Conservation (phyloP, 1,140 invertebrate genomes). For the Alviniconcha marisindica region DNA sequence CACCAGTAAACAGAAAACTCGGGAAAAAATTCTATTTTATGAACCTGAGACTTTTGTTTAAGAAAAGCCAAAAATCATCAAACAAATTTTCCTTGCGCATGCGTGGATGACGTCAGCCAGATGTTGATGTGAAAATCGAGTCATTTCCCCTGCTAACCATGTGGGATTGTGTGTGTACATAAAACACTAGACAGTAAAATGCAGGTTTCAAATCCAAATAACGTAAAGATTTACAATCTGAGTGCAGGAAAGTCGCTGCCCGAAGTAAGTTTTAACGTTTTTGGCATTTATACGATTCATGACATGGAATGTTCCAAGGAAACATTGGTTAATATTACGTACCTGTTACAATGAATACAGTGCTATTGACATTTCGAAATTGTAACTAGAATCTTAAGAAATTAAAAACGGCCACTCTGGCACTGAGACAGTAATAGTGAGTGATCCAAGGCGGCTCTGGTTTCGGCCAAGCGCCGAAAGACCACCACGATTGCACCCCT, state of each 20-base stretch:
- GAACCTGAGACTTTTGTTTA: neutral
- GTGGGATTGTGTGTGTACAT: neutral
- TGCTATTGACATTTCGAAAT: too few relatives aligned
- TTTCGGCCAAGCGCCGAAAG: too few relatives aligned
- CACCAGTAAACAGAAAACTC: neutral
- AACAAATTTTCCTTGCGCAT: neutral
- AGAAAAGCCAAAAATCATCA: neutral
- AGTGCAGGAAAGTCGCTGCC: slow-evolving; percentile 97
- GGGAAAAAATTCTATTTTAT: too few relatives aligned
- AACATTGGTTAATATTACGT: too few relatives aligned
- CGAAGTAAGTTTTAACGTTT: slow-evolving; percentile 86
- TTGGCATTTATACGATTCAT: too few relatives aligned
- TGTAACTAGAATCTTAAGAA: too few relatives aligned
- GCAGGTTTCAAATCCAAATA: slow-evolving; percentile 83
- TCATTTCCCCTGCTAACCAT: neutral
- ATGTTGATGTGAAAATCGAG: neutral
- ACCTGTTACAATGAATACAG: too few relatives aligned
- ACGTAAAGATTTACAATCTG: slow-evolving; percentile 98
- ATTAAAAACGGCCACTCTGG: too few relatives aligned
- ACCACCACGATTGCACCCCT: too few relatives aligned
- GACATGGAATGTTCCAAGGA: too few relatives aligned
- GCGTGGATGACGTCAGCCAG: neutral
- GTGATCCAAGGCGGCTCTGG: too few relatives aligned
- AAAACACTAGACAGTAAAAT: slow-evolving; percentile 68
- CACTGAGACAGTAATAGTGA: too few relatives aligned